phyloP scores from a whole-genome alignment of 2,888 invertebrate species.

The Hypolimnas misippus region DNA sequence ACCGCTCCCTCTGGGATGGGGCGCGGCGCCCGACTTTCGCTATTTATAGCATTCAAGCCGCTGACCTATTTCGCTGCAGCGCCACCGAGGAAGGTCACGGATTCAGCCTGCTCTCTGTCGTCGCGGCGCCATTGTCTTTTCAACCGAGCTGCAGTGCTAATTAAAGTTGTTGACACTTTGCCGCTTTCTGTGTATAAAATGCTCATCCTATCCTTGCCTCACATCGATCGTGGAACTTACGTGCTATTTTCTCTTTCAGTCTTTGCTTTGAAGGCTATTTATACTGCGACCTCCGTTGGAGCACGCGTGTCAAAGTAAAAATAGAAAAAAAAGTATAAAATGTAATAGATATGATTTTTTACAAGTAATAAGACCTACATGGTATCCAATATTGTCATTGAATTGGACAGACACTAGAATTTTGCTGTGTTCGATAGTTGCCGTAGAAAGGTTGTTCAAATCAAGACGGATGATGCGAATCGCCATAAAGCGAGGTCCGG shows the following conservation, averaged over 20 bases:
- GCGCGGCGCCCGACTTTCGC: constrained; percentile 81
- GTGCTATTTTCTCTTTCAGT: constrained; percentile 22
- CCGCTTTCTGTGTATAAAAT: constrained; percentile 57
- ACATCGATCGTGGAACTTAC: constrained; percentile 35
- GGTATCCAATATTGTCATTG: background rate
- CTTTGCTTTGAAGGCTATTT: constrained; percentile 27
- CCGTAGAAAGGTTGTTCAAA: constrained; percentile 15
- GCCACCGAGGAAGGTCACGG: constrained; percentile 81
- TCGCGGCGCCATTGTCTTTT: constrained; percentile 79
- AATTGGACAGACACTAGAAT: constrained; percentile 18
- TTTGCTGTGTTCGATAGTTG: constrained; percentile 21
- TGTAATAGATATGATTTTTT: background rate
- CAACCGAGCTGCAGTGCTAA: constrained; percentile 79
- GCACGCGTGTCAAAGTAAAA: background rate
- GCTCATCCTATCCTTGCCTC: constrained; percentile 50
- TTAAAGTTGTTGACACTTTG: constrained; percentile 81
- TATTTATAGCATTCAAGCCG: constrained; percentile 84
- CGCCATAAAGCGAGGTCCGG: background rate
- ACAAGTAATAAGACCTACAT: no score
- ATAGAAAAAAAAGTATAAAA: background rate
- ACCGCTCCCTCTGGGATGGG: constrained; percentile 68
- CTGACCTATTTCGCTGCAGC: constrained; percentile 83
- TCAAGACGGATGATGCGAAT: constrained; percentile 12
- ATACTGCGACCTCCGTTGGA: constrained; percentile 5
- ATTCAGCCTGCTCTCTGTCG: constrained; percentile 77